Percentiles rank a stretch among this genome's conserved stretches.
Conservation (phyloP, 2,113 vertebrate species). For the Etheostoma cragini region DNA sequence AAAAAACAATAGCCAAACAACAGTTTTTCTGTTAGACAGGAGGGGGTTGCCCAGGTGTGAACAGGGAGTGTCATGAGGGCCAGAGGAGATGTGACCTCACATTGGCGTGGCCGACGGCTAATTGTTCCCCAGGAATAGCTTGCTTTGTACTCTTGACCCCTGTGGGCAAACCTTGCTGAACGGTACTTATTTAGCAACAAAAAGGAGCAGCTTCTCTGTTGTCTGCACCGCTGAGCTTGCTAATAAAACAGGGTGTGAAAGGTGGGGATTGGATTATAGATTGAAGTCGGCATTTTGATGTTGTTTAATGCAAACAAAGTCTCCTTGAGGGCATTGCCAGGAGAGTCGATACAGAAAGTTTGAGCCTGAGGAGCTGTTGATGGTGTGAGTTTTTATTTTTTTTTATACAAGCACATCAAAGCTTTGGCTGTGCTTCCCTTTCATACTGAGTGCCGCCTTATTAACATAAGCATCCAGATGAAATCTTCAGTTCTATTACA, state of each 20-base stretch:
- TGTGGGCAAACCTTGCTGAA: constrained; percentile 69
- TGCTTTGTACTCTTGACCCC: constrained; percentile 64
- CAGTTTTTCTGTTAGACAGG: constrained; percentile 14
- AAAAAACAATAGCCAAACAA: constrained; percentile 6
- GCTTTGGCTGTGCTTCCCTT: constrained; percentile 31
- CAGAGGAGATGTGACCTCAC: constrained; percentile 57
- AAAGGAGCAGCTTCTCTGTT: constrained; percentile 69
- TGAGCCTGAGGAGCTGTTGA: constrained; percentile 23
- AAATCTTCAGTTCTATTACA: constrained; percentile 23
- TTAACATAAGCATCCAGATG: constrained; percentile 39
- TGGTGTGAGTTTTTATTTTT: neutral
- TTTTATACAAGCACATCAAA: constrained; percentile 26
- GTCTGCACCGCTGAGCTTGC: constrained; percentile 62
- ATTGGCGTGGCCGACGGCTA: constrained; percentile 58
- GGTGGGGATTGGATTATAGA: constrained; percentile 68
- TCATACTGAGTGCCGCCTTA: constrained; percentile 17
- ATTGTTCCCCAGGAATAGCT: constrained; percentile 70
- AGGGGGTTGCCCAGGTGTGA: constrained; percentile 54
- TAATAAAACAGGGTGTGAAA: constrained; percentile 63
- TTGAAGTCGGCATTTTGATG: constrained; percentile 66
- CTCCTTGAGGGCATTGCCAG: constrained; percentile 54
- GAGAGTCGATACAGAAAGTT: constrained; percentile 47
- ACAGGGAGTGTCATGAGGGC: constrained; percentile 50
- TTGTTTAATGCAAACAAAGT: constrained; percentile 72
- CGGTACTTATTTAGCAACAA: constrained; percentile 72